Conservation (phyloP, 2,888 invertebrate species). For the Pseudococcus longispinus region DNA sequence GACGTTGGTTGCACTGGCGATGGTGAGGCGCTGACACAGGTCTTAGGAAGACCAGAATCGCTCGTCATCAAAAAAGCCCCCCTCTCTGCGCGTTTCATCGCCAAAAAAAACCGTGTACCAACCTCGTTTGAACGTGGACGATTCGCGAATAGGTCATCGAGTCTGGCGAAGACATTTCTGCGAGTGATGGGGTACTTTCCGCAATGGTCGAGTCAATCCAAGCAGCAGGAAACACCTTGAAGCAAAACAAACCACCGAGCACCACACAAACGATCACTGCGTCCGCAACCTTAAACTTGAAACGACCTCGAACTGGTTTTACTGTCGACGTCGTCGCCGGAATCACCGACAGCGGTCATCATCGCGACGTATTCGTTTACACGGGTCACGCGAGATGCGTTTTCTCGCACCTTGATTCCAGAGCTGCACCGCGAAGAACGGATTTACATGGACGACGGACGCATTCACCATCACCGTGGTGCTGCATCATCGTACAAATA, state of each 20-base stretch:
- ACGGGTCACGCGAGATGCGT: not conserved
- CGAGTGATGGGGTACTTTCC: not conserved
- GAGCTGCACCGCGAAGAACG: not conserved
- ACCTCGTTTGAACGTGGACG: not conserved
- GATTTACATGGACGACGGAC: not conserved
- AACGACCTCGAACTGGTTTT: conserved; percentile 19
- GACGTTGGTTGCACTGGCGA: too few species aligned
- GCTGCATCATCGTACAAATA: not conserved
- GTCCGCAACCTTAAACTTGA: not conserved
- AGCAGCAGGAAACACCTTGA: not conserved
- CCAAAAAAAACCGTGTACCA: not conserved
- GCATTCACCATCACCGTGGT: not conserved
- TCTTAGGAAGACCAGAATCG: too few species aligned
- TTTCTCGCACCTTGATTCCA: not conserved
- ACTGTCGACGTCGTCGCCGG: not conserved
- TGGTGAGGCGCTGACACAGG: too few species aligned
- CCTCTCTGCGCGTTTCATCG: too few species aligned
- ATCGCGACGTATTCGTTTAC: not conserved
- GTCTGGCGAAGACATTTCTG: not conserved
- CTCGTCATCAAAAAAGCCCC: too few species aligned
- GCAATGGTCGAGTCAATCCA: not conserved
- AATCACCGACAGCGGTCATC: not conserved
- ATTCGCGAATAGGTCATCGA: not conserved
- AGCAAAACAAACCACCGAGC: not conserved
- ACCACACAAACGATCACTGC: not conserved